Evolutionary conservation across 2,113 vertebrate genomes (phyloP).

Genomic region (Origma solitaria): DNA sequence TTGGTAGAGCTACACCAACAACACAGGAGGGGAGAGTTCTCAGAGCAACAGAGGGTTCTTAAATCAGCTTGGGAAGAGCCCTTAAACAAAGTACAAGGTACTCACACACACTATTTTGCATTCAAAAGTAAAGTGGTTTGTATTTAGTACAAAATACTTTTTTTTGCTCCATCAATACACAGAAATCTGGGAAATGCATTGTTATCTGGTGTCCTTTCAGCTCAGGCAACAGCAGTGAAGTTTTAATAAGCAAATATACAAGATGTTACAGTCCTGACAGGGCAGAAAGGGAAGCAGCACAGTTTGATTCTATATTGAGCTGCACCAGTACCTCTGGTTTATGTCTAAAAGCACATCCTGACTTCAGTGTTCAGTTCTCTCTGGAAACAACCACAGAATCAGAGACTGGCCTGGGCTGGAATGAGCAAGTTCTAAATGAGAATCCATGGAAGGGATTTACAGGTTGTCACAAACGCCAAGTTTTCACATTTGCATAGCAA

Average conservation of each 20-base stretch:
- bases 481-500: slow-evolving; percentile 49
- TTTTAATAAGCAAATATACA: not conserved
- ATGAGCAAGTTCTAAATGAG: not conserved
- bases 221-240: not conserved
- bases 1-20: not conserved
- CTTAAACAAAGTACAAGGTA: not conserved
- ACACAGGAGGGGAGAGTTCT: not conserved
- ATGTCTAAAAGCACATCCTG: not conserved
- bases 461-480: not conserved
- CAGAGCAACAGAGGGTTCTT: not conserved
- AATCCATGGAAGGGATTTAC: not conserved
- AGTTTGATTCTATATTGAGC: not conserved
- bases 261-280: not conserved
- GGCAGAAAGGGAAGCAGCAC: not conserved
- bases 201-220: not conserved
- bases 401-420: not conserved
- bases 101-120: not conserved
- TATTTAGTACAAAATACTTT: slow-evolving; percentile 31
- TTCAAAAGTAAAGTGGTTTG: not conserved
- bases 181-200: not conserved
- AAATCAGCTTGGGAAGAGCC: not conserved
- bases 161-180: not conserved
- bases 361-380: not conserved
- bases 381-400: not conserved
- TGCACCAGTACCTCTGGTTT: not conserved